Evolutionary conservation across 2,113 vertebrate genomes (phyloP), one percentile per base, ranked within the genome.

Genomic region (Anguilla rostrata): DNA sequence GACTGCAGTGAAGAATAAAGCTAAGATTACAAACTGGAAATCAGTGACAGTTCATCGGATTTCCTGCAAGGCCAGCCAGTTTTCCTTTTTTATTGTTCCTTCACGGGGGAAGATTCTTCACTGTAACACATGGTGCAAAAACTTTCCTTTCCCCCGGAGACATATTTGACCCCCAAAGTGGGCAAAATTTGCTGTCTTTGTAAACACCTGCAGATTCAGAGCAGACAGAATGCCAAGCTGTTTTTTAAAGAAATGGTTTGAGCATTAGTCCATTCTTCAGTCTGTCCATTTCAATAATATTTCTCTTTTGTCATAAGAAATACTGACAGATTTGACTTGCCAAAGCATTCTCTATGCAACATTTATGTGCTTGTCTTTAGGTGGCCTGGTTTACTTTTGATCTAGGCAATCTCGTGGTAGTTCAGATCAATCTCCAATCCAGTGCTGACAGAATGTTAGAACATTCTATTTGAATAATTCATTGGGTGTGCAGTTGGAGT

Each of bases 381-480:
- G 80, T 85, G 81, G 57, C 82, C 60, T n/a, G 46, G 20, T 49
- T 7, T 57, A 81, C 82, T 86, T 26, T 26, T 22, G 20, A 66
- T 66, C 60, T 22, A 66, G 29, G n/a, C 71, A 20, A 8, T n/a
- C 75, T 49, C 40, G n/a, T 78, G 81, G 43, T 60, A 39, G 29
- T 39, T 83, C 75, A 86, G 83, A 89, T 86, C 83, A 53, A 84
- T 83, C 66, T n/a, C 81, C 40, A 34, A 86, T 16, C 82, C 56
- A 84, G 34, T 18, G 22, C 43, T 26, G 40, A 66, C 60, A 39
- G 39, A 85, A 88, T 87, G 41, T 46, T 40, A 82, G 71, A 85
- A 43, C 43, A 79, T 83, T 83, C 29, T 0, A 46, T 29, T 80
- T 87, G 71, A 87, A 88, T 87, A 85, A 88, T 86, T 89, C 46